A percentile compares a stretch with the other conserved stretches of the same genome.
Conservation (phyloP, 1,140 invertebrate species). For the Rhyzopertha dominica region DNA sequence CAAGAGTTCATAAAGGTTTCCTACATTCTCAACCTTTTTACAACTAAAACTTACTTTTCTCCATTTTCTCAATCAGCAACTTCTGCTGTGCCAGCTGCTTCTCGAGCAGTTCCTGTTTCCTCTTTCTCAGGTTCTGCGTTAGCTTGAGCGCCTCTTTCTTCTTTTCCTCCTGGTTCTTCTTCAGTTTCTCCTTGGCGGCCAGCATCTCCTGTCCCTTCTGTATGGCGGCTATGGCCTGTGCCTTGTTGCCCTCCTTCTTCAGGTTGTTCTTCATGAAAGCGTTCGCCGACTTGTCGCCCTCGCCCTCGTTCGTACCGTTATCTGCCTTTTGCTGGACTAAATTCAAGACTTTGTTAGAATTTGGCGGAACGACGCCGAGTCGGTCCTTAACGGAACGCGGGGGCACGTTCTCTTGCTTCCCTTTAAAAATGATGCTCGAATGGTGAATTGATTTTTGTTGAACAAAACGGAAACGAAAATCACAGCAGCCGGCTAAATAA, state of each 20-base stretch:
- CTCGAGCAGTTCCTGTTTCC: slow-evolving; percentile 72
- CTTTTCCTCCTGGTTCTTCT: slow-evolving; percentile 63
- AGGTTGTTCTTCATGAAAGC: slow-evolving; percentile 17
- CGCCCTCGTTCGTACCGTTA: slow-evolving; percentile 43
- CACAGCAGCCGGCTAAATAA: too few relatives aligned
- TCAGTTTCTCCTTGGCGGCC: slow-evolving; percentile 56
- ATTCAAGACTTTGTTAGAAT: slow-evolving; percentile 47
- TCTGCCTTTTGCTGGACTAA: slow-evolving; percentile 51
- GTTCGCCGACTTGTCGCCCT: slow-evolving; percentile 34
- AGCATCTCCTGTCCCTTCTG: slow-evolving; percentile 61
- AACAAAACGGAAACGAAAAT: too few relatives aligned
- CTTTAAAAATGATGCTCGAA: too few relatives aligned
- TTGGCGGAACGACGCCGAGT: slow-evolving; percentile 48
- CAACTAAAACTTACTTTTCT: slow-evolving; percentile 59
- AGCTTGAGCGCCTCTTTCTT: slow-evolving; percentile 65
- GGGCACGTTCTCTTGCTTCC: slow-evolving; percentile 57
- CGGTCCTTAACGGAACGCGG: slow-evolving; percentile 51
- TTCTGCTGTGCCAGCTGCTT: slow-evolving; percentile 76
- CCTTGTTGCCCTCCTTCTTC: slow-evolving; percentile 38
- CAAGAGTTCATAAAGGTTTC: neutral
- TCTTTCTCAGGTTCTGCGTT: slow-evolving; percentile 66
- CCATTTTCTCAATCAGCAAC: slow-evolving; percentile 66
- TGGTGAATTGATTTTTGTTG: too few relatives aligned
- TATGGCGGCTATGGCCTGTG: slow-evolving; percentile 53
- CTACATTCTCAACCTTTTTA: too few relatives aligned